phyloP scores from a whole-genome alignment of 2,888 invertebrate genomes.

The Tiliacea citrago region DNA sequence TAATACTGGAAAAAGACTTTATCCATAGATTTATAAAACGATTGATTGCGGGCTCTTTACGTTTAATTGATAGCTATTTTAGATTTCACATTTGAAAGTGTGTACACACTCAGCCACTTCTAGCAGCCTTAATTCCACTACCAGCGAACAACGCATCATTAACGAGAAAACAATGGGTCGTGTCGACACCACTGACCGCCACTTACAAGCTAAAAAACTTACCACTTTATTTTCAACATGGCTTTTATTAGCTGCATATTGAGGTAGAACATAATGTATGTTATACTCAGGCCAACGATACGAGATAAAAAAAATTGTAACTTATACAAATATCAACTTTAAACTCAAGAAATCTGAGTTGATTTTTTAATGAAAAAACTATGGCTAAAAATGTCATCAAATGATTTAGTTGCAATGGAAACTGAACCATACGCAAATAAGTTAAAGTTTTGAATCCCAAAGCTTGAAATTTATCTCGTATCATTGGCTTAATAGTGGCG shows the following conservation, averaged over 20 bases:
- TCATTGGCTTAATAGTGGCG: no score
- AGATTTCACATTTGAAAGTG: not conserved
- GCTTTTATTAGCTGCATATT: conserved; percentile 17
- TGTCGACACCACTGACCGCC: conserved; percentile 54
- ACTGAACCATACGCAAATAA: no score
- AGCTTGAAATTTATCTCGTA: no score
- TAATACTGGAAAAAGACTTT: not conserved
- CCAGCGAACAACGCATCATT: conserved; percentile 60
- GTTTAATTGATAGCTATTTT: not conserved
- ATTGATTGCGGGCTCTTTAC: not conserved
- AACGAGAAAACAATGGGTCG: conserved; percentile 71
- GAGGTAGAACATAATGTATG: not conserved
- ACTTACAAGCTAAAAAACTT: conserved; percentile 58
- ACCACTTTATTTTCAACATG: conserved; percentile 31
- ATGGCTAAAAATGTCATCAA: no score
- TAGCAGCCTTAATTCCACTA: conserved; percentile 26
- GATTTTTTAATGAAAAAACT: no score
- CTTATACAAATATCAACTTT: no score
- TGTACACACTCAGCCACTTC: conserved; percentile 29
- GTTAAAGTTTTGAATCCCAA: no score
- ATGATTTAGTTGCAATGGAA: no score
- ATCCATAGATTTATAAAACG: not conserved
- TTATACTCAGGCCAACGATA: not conserved
- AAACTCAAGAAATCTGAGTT: no score
- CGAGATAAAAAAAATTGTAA: no score